Evolutionary conservation across 2,113 vertebrate genomes (phyloP).

Genomic region (Holacanthus passer): DNA sequence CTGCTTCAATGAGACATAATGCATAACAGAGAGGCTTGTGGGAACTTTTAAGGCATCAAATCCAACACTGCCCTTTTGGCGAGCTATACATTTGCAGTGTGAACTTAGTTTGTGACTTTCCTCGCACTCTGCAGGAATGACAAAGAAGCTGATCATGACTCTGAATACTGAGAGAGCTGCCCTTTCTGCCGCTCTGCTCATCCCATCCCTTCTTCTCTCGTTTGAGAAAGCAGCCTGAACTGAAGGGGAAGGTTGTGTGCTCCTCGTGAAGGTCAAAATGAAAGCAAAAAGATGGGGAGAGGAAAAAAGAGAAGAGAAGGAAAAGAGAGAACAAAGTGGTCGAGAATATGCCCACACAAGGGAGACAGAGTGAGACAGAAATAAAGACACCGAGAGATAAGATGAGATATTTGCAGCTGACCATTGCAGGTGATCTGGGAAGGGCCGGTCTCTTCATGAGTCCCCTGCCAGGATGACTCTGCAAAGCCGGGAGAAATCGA

Average conservation of each 20-base stretch:
- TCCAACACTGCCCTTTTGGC: background rate
- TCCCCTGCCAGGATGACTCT: slow-evolving; percentile 75
- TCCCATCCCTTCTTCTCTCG: slow-evolving; percentile 43
- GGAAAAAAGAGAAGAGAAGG: background rate
- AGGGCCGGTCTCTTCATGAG: slow-evolving; percentile 46
- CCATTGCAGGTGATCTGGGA: slow-evolving; percentile 59
- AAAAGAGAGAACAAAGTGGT: slow-evolving; percentile 32
- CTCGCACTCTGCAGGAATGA: slow-evolving; percentile 45
- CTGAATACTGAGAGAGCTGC: slow-evolving; percentile 59
- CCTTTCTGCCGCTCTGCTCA: slow-evolving; percentile 47
- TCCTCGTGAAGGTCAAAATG: slow-evolving; percentile 76
- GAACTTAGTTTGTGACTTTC: slow-evolving; percentile 36
- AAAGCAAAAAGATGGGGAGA: slow-evolving; percentile 47
- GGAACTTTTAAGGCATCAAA: slow-evolving; percentile 43
- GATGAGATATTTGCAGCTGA: slow-evolving; percentile 47
- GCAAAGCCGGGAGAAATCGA: slow-evolving; percentile 72
- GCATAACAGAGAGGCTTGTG: slow-evolving; percentile 31
- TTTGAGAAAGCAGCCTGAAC: slow-evolving; percentile 47
- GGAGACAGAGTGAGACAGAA: background rate
- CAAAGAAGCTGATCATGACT: slow-evolving; percentile 46
- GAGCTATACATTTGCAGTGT: slow-evolving; percentile 1
- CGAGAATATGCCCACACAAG: slow-evolving; percentile 18
- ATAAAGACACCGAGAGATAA: slow-evolving; percentile 14
- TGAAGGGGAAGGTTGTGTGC: slow-evolving; percentile 50
- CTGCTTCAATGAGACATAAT: slow-evolving; percentile 54